These are phyloP conservation scores for Albula goreensis DNA, from an alignment of 2,113 vertebrate species.

Conservation along the genomic window DNA sequence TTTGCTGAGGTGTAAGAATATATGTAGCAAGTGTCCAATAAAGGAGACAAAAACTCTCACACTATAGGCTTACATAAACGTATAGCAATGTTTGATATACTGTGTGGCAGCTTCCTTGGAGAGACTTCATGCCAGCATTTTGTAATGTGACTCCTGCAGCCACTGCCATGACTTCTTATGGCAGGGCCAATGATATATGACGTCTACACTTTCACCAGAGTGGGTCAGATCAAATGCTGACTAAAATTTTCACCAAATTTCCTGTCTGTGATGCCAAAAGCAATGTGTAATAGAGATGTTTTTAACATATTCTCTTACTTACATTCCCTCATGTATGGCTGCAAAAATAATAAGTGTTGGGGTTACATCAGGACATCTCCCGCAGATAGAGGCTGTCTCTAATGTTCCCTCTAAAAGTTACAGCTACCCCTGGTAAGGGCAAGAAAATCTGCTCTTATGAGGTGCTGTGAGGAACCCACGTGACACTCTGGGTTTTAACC, in stretches of 20 bases:
- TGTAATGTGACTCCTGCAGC: not conserved
- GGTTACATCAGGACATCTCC: constrained; percentile 66
- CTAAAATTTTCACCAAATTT: constrained; percentile 44
- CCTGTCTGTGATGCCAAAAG: constrained; percentile 47
- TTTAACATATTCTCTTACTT: constrained; percentile 58
- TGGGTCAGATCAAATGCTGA: constrained; percentile 33
- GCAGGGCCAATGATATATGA: not conserved
- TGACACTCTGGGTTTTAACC: not conserved
- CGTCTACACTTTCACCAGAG: constrained; percentile 18
- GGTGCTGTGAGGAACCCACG: not conserved
- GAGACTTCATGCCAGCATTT: not conserved
- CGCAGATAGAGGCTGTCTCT: constrained; percentile 64
- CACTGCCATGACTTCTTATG: not conserved
- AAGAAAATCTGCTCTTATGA: not conserved
- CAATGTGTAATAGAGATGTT: constrained; percentile 62
- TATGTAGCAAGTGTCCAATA: not conserved
- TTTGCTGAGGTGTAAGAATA: not conserved
- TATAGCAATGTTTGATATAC: not conserved
- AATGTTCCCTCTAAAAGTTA: constrained; percentile 57
- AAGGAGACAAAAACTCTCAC: not conserved
- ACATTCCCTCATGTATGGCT: constrained; percentile 64
- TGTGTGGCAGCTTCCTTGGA: not conserved
- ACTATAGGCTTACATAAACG: not conserved
- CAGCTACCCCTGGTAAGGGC: constrained; percentile 33
- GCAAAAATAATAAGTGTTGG: constrained; percentile 68